Percentiles rank a stretch among this genome's conserved stretches.
Conservation (phyloP, 2,113 vertebrate genomes). For the Alosa alosa region DNA sequence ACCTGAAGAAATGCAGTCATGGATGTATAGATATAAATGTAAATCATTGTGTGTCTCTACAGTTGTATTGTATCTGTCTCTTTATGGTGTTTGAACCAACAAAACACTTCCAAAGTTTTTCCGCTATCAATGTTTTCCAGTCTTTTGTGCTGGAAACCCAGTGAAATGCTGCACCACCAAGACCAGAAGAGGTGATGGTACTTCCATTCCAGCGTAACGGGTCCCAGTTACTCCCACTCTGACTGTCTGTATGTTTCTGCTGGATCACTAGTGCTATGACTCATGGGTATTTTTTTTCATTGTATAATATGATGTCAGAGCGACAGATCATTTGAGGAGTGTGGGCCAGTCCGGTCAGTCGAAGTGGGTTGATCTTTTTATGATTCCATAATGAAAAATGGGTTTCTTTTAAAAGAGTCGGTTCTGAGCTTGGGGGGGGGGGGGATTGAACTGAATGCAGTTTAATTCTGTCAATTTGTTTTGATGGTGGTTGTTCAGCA, state of each 20-base stretch:
- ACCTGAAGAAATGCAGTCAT: neutral
- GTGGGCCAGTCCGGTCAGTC: neutral
- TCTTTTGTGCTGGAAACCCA: neutral
- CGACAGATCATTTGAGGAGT: neutral
- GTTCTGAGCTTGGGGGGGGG: neutral
- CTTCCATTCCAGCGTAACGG: neutral
- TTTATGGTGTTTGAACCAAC: slow-evolving; percentile 5
- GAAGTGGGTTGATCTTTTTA: slow-evolving; percentile 45
- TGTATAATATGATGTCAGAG: neutral
- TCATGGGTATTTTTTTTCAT: slow-evolving; percentile 45
- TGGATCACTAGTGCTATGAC: neutral
- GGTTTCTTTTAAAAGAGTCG: neutral
- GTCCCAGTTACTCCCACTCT: neutral
- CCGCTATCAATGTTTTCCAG: neutral
- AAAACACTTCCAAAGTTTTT: neutral
- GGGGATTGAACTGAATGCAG: slow-evolving; percentile 3
- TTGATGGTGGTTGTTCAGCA: slow-evolving; percentile 11
- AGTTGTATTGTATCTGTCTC: neutral
- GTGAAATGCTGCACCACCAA: neutral
- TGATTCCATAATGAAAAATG: slow-evolving; percentile 52
- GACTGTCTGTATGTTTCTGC: neutral
- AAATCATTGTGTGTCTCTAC: neutral
- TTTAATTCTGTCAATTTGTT: slow-evolving; percentile 50
- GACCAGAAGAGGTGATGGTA: neutral
- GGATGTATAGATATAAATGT: slow-evolving; percentile 7